A percentile compares a stretch with the other conserved stretches of the same genome.
phyloP scores from a whole-genome alignment of 1,140 invertebrate genomes.

The Drosophila pachea region DNA sequence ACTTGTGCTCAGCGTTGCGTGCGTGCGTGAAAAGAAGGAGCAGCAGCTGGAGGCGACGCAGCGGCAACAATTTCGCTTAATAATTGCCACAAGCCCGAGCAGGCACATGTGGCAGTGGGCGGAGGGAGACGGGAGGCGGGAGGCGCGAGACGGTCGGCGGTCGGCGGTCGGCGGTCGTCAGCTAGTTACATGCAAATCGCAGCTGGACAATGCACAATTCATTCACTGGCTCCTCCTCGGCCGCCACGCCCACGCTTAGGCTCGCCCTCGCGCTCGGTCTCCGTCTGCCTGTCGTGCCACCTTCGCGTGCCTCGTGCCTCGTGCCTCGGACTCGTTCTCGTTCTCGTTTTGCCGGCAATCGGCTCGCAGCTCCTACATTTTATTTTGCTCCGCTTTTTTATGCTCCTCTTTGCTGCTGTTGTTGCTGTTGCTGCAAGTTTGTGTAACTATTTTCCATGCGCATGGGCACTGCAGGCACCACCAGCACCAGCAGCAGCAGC shows the following conservation, averaged over 20 bases:
- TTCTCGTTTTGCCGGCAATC: conserved; percentile 28
- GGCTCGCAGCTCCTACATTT: conserved; percentile 37
- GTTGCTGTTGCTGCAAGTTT: conserved; percentile 60
- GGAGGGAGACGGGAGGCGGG: background rate
- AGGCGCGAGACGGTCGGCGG: background rate
- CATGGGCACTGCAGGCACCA: conserved; percentile 73
- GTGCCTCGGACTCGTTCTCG: background rate
- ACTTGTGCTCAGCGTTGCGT: conserved; percentile 66
- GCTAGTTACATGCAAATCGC: conserved; percentile 63
- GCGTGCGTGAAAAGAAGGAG: conserved; percentile 16
- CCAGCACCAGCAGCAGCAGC: conserved; percentile 31
- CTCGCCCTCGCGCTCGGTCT: background rate
- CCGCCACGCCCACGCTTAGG: background rate
- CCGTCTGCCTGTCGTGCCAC: too few relatives aligned
- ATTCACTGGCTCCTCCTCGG: conserved; percentile 37
- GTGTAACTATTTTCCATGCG: conserved; percentile 77
- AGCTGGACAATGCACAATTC: conserved; percentile 43
- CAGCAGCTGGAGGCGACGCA: too few relatives aligned
- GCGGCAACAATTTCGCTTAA: conserved; percentile 38
- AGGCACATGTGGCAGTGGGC: too few relatives aligned
- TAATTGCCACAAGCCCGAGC: conserved; percentile 53
- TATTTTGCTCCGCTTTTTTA: conserved; percentile 36
- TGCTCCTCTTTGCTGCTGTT: conserved; percentile 1
- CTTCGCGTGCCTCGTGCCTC: too few relatives aligned
- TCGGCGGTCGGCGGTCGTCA: background rate